A percentile compares a stretch with the other conserved stretches of the same genome.
Evolutionary conservation across 2,113 vertebrate genomes (phyloP).

Genomic region (Trachemys scripta): DNA sequence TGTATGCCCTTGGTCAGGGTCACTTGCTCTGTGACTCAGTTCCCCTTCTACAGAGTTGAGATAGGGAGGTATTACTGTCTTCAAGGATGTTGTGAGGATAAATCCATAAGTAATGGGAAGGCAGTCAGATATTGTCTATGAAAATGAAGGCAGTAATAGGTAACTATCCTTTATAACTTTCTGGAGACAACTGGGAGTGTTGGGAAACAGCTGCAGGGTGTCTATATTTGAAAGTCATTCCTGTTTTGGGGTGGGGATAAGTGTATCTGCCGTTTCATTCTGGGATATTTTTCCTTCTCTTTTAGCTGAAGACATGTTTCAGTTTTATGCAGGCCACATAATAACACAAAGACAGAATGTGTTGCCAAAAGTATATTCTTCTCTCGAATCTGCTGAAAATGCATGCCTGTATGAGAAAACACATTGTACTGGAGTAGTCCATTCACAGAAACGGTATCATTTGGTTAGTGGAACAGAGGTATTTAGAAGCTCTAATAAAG

Average conservation of each 20-base stretch:
- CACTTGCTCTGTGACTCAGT: not conserved
- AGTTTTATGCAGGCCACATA: not conserved
- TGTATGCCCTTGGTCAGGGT: not conserved
- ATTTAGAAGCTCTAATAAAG: not conserved
- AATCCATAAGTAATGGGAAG: not conserved
- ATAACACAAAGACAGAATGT: not conserved
- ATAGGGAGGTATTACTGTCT: not conserved
- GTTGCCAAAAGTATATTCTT: not conserved
- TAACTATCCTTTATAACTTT: not conserved
- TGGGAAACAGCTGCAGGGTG: not conserved
- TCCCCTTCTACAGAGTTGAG: not conserved
- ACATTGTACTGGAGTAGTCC: conserved; percentile 7
- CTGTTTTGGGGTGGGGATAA: not conserved
- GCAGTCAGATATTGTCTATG: not conserved
- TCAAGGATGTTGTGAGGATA: not conserved
- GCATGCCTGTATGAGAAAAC: conserved; percentile 18
- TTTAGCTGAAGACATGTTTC: conserved; percentile 10
- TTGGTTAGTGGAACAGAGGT: not conserved
- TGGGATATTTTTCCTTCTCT: not conserved
- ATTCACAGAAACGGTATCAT: not conserved
- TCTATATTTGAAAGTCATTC: not conserved
- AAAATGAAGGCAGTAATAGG: not conserved
- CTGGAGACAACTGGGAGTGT: not conserved
- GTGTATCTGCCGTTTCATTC: not conserved
- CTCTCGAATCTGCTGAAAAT: not conserved